Evolutionary conservation across 2,113 vertebrate genomes (phyloP).

Genomic region (Pollachius pollachius): DNA sequence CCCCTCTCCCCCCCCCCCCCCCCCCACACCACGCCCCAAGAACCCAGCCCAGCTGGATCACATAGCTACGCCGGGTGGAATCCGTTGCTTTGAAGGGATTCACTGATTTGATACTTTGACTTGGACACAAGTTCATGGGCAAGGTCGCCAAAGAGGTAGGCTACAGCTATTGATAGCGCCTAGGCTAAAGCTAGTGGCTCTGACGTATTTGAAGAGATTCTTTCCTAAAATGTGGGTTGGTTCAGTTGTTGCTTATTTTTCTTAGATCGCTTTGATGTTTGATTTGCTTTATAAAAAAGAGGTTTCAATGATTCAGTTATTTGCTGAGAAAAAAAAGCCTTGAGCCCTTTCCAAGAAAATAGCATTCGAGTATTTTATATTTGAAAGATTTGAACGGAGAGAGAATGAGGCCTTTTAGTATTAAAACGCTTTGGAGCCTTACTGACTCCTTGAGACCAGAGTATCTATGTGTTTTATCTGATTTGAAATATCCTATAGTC

Average conservation of each 20-base stretch:
- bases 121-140: conserved; percentile 22
- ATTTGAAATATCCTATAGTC: background rate
- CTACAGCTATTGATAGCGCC: background rate
- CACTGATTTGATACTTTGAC: conserved; percentile 13
- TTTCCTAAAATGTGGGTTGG: conserved; percentile 24
- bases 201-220: conserved; percentile 16
- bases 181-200: conserved; percentile 11
- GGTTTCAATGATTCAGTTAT: conserved; percentile 1
- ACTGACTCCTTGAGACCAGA: background rate
- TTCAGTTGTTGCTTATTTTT: background rate
- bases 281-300: no score
- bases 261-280: no score
- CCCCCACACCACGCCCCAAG: background rate
- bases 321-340: conserved; percentile 11
- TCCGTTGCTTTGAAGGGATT: conserved; percentile 1
- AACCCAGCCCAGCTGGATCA: background rate
- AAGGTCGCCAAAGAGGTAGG: conserved; percentile 29
- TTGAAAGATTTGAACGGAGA: conserved; percentile 9
- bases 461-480: conserved; percentile 8
- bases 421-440: conserved; percentile 17
- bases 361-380: conserved; percentile 26
- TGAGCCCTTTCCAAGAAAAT: conserved; percentile 4
- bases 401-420: conserved; percentile 16
- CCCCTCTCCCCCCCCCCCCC: background rate
- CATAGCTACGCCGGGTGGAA: background rate